Conservation (phyloP, 2,113 vertebrate genomes). For the Epinephelus lanceolatus region DNA sequence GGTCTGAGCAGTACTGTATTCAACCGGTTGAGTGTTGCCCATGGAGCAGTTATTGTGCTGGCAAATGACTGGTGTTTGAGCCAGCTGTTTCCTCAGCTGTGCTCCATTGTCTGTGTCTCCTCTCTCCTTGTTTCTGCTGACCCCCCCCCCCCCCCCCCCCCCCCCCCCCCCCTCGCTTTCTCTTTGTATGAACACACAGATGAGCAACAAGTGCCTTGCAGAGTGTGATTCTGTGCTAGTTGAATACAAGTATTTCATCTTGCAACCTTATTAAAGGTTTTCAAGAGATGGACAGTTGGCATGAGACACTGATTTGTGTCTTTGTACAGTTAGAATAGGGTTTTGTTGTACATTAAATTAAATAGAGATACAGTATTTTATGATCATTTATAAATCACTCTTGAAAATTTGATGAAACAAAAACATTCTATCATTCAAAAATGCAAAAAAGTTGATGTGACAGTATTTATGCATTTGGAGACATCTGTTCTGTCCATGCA, state of each 20-base stretch:
- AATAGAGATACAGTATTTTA: background rate
- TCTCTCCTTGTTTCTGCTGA: slow-evolving; percentile 1
- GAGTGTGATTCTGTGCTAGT: slow-evolving; percentile 23
- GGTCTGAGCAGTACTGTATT: slow-evolving; percentile 38
- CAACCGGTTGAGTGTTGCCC: slow-evolving; percentile 52
- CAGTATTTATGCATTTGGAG: background rate
- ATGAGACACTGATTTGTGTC: background rate
- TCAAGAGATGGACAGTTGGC: background rate
- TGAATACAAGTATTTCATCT: background rate
- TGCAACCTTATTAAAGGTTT: background rate
- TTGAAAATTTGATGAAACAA: background rate
- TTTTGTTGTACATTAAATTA: background rate
- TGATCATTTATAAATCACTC: background rate
- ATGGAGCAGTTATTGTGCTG: slow-evolving; percentile 50
- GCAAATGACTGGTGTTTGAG: slow-evolving; percentile 57
- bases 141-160: background rate
- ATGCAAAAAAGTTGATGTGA: background rate
- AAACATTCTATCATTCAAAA: background rate
- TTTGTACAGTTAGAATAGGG: background rate
- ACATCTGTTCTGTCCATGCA: background rate
- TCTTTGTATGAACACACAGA: slow-evolving; percentile 15
- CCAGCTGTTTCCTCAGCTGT: slow-evolving; percentile 70
- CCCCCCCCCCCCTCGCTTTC: background rate
- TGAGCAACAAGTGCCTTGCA: slow-evolving; percentile 57
- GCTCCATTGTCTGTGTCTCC: slow-evolving; percentile 32